Percentiles rank a stretch among this genome's conserved stretches.
Evolutionary conservation across 2,797 vertebrate species (phyloP).

Genomic region (Bufotes viridis): DNA sequence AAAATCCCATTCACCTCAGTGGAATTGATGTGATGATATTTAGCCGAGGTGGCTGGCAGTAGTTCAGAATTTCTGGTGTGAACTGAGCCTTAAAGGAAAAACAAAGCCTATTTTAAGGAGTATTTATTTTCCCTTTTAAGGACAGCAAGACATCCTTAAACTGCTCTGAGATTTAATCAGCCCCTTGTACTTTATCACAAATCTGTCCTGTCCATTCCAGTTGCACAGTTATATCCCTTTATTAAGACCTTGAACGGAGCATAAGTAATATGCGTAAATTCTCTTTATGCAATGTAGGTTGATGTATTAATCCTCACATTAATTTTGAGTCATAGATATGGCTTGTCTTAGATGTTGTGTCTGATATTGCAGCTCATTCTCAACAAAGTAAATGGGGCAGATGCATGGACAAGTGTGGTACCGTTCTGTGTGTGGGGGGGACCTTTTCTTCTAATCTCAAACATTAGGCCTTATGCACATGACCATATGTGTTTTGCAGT

Average conservation of each 20-base stretch:
- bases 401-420: too few relatives aligned
- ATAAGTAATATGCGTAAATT: not conserved
- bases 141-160: constrained; percentile 4
- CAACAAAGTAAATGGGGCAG: too few relatives aligned
- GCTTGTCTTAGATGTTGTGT: too few relatives aligned
- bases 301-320: not conserved
- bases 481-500: too few relatives aligned
- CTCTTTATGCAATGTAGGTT: not conserved
- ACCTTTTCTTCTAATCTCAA: too few relatives aligned
- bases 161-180: constrained; percentile 4
- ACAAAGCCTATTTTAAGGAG: constrained; percentile 26
- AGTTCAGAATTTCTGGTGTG: constrained; percentile 34
- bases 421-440: too few relatives aligned
- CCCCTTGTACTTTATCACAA: constrained; percentile 4
- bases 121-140: constrained; percentile 34
- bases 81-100: constrained; percentile 28
- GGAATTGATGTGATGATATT: constrained; percentile 26
- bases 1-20: constrained; percentile 25
- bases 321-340: not conserved
- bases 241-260: not conserved
- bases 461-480: too few relatives aligned
- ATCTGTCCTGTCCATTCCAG: not conserved
- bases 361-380: too few relatives aligned
- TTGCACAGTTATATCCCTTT: not conserved
- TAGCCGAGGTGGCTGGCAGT: constrained; percentile 15